Conservation (phyloP, 1,140 invertebrate genomes). For the Mamestra configurata region DNA sequence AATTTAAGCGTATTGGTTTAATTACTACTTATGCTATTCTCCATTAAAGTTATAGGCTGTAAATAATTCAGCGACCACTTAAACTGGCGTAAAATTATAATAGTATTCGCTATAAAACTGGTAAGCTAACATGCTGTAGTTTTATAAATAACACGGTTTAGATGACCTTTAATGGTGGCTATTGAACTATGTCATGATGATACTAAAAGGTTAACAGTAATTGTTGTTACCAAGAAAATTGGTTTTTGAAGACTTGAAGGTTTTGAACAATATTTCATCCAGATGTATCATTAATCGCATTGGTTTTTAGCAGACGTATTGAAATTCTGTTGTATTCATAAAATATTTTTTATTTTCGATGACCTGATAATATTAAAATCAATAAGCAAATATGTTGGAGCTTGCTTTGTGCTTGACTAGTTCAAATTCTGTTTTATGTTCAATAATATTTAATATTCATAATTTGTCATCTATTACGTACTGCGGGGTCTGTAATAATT, state of each 20-base stretch:
- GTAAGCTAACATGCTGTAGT: constrained; percentile 39
- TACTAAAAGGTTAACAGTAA: constrained; percentile 24
- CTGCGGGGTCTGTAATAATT: not conserved
- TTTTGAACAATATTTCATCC: not conserved
- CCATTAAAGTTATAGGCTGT: constrained; percentile 56
- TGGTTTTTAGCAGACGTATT: not conserved
- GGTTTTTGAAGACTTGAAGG: not conserved
- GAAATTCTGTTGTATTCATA: no score
- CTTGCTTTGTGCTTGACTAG: no score
- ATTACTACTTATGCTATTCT: constrained; percentile 36
- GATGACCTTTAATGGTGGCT: constrained; percentile 41
- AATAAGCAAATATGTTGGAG: no score
- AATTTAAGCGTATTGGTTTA: constrained; percentile 35
- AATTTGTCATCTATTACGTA: not conserved
- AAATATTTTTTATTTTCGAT: no score
- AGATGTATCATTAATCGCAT: not conserved
- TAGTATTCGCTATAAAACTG: constrained; percentile 50
- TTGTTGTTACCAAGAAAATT: constrained; percentile 18
- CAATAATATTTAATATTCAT: not conserved
- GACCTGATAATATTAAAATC: no score
- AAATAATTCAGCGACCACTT: constrained; percentile 52
- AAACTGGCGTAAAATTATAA: constrained; percentile 55
- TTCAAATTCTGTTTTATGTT: not conserved
- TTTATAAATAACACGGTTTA: constrained; percentile 41
- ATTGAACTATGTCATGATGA: constrained; percentile 21